Conservation (phyloP, 2,888 invertebrate genomes). For the Petrolisthes manimaculis region DNA sequence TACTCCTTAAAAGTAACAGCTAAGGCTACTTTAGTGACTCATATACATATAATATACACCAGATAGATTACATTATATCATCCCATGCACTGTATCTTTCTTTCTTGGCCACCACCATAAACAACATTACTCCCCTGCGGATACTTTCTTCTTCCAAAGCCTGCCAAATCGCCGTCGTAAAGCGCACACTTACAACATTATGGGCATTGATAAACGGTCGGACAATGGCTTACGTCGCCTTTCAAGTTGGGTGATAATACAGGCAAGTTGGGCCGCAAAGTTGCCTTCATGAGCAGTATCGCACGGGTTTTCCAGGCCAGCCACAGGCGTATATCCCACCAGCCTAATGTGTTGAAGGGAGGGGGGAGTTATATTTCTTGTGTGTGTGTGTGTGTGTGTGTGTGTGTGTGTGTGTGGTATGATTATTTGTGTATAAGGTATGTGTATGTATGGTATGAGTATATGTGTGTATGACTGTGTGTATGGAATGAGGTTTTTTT, state of each 20-base stretch:
- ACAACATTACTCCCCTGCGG: no score
- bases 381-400: not conserved
- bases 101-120: no score
- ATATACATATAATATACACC: no score
- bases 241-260: conserved; percentile 13
- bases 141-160: no score
- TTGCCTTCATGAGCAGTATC: conserved; percentile 12
- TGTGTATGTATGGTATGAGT: not conserved
- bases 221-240: not conserved
- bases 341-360: not conserved
- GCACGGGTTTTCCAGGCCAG: not conserved
- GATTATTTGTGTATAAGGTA: not conserved
- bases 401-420: not conserved
- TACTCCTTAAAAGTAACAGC: no score
- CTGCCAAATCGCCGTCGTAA: conserved; percentile 1
- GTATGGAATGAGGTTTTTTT: not conserved
- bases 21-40: no score
- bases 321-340: not conserved
- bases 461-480: not conserved
- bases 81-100: no score
- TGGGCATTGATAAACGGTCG: conserved; percentile 13
- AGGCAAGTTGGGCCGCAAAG: not conserved
- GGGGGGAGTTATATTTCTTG: not conserved
- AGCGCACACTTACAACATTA: not conserved
- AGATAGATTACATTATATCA: no score